Base-by-base conservation (phyloP, 2,888 invertebrate species). In the Heteromyza rotundicornis region DNA sequence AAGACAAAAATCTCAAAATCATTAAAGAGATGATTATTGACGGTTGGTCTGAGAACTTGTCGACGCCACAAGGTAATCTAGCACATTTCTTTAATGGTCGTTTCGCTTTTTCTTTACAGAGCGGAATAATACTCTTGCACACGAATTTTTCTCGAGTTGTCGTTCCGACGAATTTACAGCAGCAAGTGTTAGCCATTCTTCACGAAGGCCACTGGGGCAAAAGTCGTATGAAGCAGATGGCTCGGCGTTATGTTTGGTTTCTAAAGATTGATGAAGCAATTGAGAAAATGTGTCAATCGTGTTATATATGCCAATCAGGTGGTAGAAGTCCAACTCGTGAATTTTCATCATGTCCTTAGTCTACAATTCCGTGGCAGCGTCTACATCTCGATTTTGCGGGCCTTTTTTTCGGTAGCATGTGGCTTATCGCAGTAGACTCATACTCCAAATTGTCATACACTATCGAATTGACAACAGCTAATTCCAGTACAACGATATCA, bases 181-280 rank as follows among this genome's bases (percentile, higher is more conserved):
- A 1, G 16, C 36, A 52, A 7, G 52, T 56, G n/a, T n/a, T n/a
- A n/a, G n/a, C n/a, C n/a, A n/a, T n/a, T n/a, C 27, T 60, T 0
- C 60, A 60, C 22, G 62, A 58, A 32, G 58, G 58, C n/a, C 57
- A 58, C 24, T 62, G n/a, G n/a, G n/a, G n/a, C n/a, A n/a, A n/a
- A n/a, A n/a, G n/a, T n/a, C n/a, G n/a, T n/a, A n/a, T n/a, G n/a
- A n/a, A n/a, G n/a, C n/a, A n/a, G n/a, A n/a, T n/a, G n/a, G n/a
- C n/a, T n/a, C n/a, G n/a, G n/a, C n/a, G n/a, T n/a, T n/a, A n/a
- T n/a, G n/a, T n/a, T n/a, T n/a, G n/a, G n/a, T n/a, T n/a, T n/a
- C n/a, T n/a, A n/a, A n/a, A n/a, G n/a, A n/a, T n/a, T n/a, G n/a
- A n/a, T n/a, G n/a, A n/a, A n/a, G n/a, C n/a, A 57, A 57, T 63